Evolutionary conservation across 2,113 vertebrate species (phyloP).

Genomic region (Zosterops japonicus): DNA sequence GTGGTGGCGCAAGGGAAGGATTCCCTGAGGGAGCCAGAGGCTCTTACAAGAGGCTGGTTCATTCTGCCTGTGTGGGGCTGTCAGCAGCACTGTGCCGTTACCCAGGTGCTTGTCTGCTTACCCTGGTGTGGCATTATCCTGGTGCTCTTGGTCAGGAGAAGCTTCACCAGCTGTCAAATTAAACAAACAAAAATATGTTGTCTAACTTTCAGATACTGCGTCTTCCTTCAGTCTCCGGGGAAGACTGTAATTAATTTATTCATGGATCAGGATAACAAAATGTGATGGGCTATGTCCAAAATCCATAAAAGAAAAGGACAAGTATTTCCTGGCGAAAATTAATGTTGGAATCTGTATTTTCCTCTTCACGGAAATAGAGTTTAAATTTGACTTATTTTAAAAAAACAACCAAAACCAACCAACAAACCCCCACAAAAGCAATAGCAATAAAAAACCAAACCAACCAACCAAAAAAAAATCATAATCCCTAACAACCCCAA

Average conservation of each 20-base stretch:
- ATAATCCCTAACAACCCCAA: background rate
- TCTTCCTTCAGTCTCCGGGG: background rate
- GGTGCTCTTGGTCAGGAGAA: background rate
- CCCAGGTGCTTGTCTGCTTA: background rate
- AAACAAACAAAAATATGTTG: background rate
- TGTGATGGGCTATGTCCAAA: background rate
- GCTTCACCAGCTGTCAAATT: background rate
- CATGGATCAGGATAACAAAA: background rate
- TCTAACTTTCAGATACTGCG: background rate
- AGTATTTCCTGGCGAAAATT: background rate
- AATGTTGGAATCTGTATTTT: fast-evolving
- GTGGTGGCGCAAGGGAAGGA: background rate
- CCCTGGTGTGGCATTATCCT: background rate
- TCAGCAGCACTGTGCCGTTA: background rate
- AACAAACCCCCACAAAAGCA: background rate
- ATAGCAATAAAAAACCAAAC: background rate
- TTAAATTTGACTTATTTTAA: background rate
- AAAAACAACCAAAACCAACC: background rate
- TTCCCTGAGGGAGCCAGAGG: background rate
- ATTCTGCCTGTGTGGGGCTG: background rate
- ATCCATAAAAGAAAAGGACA: background rate
- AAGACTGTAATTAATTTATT: background rate
- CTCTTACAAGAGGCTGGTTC: background rate
- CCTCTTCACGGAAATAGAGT: background rate
- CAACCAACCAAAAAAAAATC: no score